phyloP scores from a whole-genome alignment of 2,888 invertebrate species.

The Teleogryllus oceanicus region DNA sequence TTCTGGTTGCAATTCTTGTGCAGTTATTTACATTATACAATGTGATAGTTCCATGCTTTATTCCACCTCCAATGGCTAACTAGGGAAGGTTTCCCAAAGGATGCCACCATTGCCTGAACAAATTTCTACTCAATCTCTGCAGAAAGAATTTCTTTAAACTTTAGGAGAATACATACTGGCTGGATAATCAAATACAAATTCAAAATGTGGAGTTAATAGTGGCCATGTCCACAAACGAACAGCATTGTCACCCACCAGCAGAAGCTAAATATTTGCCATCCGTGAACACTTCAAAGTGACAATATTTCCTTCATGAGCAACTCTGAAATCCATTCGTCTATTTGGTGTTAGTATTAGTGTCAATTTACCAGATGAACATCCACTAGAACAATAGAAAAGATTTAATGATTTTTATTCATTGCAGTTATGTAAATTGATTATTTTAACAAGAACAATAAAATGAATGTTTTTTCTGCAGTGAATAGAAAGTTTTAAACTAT shows the following conservation, averaged over 20 bases:
- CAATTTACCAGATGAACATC: not conserved
- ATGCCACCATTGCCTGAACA: conserved; percentile 25
- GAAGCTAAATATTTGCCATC: conserved; percentile 30
- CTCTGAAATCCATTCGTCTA: not conserved
- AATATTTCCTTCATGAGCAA: conserved; percentile 26
- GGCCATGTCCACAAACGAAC: conserved; percentile 29
- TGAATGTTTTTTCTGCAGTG: too few relatives aligned
- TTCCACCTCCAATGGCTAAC: conserved; percentile 18
- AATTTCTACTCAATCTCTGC: not conserved
- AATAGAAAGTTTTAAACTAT: too few relatives aligned
- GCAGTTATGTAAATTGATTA: too few relatives aligned
- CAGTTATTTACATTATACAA: conserved; percentile 22
- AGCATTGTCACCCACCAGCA: conserved; percentile 25
- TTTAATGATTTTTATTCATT: too few relatives aligned
- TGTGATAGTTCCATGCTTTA: not conserved
- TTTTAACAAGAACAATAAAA: too few relatives aligned
- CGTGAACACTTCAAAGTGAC: conserved; percentile 19
- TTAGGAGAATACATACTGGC: not conserved
- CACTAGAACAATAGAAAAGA: not conserved
- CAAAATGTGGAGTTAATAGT: conserved; percentile 18
- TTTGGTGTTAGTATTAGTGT: not conserved
- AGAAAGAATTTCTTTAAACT: too few relatives aligned
- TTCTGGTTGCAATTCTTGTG: not conserved
- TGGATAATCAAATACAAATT: conserved; percentile 19
- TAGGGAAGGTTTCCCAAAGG: conserved; percentile 26